Percentiles rank a stretch among this genome's conserved stretches.
Conservation (phyloP, 37 sponge, comb jelly and placozoan species). For the Spongilla lacustris region DNA sequence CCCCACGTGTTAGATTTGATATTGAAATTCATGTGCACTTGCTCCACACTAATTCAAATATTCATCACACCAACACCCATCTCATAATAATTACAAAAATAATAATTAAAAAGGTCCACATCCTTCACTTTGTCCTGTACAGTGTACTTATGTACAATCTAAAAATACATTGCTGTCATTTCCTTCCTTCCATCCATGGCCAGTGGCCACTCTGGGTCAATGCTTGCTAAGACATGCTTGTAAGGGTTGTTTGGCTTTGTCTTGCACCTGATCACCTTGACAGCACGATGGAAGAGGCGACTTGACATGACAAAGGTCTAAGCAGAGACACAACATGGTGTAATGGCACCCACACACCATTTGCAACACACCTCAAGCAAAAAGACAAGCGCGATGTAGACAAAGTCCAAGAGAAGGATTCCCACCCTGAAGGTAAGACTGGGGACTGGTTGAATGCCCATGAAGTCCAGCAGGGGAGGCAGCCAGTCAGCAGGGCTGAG, state of each 20-base stretch:
- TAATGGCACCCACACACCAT: neutral
- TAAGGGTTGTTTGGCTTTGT: constrained; percentile 50
- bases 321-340: neutral
- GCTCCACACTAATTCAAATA: no score
- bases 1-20: no score
- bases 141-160: neutral
- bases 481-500: constrained; percentile 57
- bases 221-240: constrained; percentile 51
- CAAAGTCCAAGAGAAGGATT: constrained; percentile 38
- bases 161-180: neutral
- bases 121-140: neutral
- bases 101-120: neutral
- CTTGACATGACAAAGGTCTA: neutral
- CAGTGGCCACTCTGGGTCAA: constrained; percentile 21
- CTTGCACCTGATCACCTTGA: constrained; percentile 56
- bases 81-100: no score
- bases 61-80: no score
- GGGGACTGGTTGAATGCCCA: constrained; percentile 25
- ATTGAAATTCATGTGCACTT: no score
- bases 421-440: constrained; percentile 28
- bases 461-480: constrained; percentile 21
- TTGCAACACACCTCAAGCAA: constrained; percentile 36
- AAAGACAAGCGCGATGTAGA: constrained; percentile 31
- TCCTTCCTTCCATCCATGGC: neutral
- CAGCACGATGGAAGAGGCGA: neutral